phyloP scores from a whole-genome alignment of 2,888 invertebrate genomes.

The Lochmaea capreae region DNA sequence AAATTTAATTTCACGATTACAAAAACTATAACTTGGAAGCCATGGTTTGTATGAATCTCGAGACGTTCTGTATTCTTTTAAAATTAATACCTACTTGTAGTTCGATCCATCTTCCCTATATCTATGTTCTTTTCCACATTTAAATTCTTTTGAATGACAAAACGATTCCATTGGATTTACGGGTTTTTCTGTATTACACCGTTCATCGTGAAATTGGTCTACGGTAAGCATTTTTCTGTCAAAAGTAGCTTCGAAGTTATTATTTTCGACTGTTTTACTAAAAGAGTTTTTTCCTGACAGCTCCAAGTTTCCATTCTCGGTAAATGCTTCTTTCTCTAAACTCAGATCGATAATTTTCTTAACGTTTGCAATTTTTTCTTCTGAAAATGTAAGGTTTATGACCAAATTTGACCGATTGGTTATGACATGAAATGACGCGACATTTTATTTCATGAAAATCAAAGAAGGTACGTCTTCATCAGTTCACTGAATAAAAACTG shows the following conservation, averaged over 20 bases:
- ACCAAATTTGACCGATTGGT: background rate
- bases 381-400: constrained; percentile 47
- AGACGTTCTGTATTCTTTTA: too few species aligned
- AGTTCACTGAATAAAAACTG: too few species aligned
- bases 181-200: background rate
- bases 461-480: background rate
- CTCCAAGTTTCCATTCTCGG: constrained; percentile 2
- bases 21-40: background rate
- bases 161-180: background rate
- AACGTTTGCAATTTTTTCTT: constrained; percentile 59
- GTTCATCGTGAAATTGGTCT: background rate
- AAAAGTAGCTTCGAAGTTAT: background rate
- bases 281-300: background rate
- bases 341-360: constrained; percentile 58
- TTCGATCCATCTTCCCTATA: background rate
- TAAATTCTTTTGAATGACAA: background rate
- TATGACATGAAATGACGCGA: background rate
- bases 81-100: background rate
- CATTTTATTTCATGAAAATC: background rate
- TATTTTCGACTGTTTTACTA: background rate
- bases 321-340: constrained; percentile 43
- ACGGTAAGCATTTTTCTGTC: background rate
- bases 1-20: background rate
- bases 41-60: too few species aligned
- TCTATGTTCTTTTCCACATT: background rate